A percentile compares a stretch with the other conserved stretches of the same genome.
phyloP scores from a whole-genome alignment of 2,113 vertebrate species.

The Zosterops borbonicus region DNA sequence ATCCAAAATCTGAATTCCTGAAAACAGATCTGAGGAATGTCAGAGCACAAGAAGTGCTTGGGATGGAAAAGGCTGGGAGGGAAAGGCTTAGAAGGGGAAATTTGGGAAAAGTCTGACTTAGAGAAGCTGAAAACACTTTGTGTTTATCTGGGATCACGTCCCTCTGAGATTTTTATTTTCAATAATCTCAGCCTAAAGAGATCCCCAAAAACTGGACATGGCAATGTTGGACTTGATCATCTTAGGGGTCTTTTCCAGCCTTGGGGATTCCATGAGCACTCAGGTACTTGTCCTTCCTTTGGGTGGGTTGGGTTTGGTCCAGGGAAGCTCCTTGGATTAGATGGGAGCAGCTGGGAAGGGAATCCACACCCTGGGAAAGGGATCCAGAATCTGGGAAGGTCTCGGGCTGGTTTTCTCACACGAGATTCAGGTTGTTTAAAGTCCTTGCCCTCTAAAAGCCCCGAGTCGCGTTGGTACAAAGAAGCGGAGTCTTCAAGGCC shows the following conservation, averaged over 20 bases:
- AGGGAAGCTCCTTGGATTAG: background rate
- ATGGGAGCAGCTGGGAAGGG: background rate
- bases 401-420: too few relatives aligned
- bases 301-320: background rate
- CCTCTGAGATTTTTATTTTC: background rate
- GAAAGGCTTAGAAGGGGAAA: accelerated
- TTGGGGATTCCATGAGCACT: background rate
- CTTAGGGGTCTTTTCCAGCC: background rate
- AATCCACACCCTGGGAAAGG: accelerated
- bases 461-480: too few relatives aligned
- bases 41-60: background rate
- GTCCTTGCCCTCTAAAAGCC: too few relatives aligned
- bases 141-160: background rate
- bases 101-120: background rate
- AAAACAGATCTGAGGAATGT: background rate
- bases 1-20: background rate
- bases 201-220: accelerated
- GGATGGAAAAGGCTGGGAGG: background rate
- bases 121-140: background rate
- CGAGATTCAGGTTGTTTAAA: too few relatives aligned
- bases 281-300: background rate
- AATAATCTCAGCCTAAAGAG: background rate
- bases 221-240: background rate
- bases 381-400: background rate
- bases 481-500: too few relatives aligned